These are phyloP conservation scores for Sternarchorhynchus goeldii DNA, from an alignment of 2,797 vertebrate genomes.

Conservation along the genomic window DNA sequence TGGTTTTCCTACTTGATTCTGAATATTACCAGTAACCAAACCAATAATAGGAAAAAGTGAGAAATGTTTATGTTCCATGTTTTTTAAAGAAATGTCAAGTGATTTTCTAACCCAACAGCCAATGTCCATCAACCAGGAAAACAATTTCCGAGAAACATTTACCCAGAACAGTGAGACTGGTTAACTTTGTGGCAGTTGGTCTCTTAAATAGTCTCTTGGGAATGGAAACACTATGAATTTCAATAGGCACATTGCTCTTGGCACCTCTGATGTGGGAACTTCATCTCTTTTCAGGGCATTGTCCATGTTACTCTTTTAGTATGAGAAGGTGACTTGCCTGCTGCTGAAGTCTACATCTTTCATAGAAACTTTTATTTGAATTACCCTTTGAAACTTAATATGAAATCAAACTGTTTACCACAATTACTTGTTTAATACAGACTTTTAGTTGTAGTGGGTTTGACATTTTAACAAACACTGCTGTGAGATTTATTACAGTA, in stretches of 20 bases:
- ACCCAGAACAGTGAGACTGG: neutral
- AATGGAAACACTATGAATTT: conserved; percentile 40
- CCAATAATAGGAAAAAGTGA: neutral
- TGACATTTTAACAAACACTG: no score
- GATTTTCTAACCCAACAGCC: neutral
- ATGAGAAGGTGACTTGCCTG: conserved; percentile 1
- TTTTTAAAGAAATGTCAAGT: neutral
- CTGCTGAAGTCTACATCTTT: neutral
- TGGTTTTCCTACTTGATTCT: no score
- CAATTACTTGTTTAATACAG: neutral
- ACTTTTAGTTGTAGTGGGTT: neutral
- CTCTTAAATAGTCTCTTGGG: neutral
- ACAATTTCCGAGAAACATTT: conserved; percentile 4
- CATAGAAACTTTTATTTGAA: conserved; percentile 16
- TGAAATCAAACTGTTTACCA: neutral
- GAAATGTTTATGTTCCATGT: neutral
- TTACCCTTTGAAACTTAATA: conserved; percentile 15
- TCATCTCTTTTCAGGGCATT: conserved; percentile 40
- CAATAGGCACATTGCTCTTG: conserved; percentile 35
- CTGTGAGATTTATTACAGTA: neutral
- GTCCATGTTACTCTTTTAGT: neutral
- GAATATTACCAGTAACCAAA: no score
- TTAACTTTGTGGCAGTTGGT: conserved; percentile 16
- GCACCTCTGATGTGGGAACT: conserved; percentile 49
- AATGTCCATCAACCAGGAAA: neutral